Base-by-base conservation (phyloP, 2,797 vertebrate species). In the Okamejei kenojei region DNA sequence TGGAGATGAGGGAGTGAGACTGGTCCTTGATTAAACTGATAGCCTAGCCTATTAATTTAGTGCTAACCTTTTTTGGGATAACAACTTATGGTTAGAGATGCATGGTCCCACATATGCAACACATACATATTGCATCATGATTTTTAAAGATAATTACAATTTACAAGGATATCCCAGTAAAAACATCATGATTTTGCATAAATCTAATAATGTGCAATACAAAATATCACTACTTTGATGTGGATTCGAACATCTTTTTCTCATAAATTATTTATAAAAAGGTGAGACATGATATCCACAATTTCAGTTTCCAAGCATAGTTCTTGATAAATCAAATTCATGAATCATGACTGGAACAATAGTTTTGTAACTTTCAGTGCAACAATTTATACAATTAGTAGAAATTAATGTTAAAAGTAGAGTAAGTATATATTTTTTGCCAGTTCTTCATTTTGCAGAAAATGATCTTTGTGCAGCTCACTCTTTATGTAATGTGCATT, bases 171-270 rank as follows among this genome's bases (percentile, higher is more conserved):
- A 11, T 92, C 38, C 90, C 71, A 76, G 68, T 92, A 38, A 54
- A 92, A 54, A 71, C 90, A 92, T 92, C 90, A 92, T 76, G 35
- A 21, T 35, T 26, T 54, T 15, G 26, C 35, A 29, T 92, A 92
- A 74, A 92, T 76, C 45, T 74, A 45, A 92, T 92, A 92, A 92
- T 58, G 5, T 92, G 71, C 38, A 92, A 76, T n/a, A 74, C 90
- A 76, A 76, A 92, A 92, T 92, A 76, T 17, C 71, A 92, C 21
- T 45, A 26, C 38, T 92, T 92, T 92, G 90, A 76, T 76, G 73
- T 58, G 17, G 23, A 23, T 74, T 91, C 68, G 74, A 74, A 91
- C 23, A 54, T 23, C 71, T 74, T 91, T 29, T 91, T 54, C 88
- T 71, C 38, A 26, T 91, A 6, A 91, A 91, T 91, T 91, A 91